A percentile compares a stretch with the other conserved stretches of the same genome.
These are phyloP conservation scores for Acridotheres tristis DNA, from an alignment of 2,797 vertebrate genomes.

Conservation along the genomic window DNA sequence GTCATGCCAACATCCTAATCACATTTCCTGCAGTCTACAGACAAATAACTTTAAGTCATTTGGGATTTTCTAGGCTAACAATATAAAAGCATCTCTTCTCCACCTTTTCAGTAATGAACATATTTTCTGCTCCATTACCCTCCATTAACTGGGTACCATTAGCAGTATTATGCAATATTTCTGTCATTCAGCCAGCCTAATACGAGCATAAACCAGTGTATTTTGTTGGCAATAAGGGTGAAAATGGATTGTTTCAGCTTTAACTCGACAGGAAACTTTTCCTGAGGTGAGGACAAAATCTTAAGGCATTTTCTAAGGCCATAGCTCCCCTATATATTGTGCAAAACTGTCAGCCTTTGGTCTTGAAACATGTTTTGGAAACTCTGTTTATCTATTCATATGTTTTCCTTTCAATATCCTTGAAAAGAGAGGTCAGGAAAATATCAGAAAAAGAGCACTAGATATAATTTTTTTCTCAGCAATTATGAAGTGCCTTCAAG, in stretches of 20 bases:
- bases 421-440: not conserved
- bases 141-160: slow-evolving; percentile 26
- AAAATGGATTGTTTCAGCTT: not conserved
- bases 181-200: not conserved
- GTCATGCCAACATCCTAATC: not conserved
- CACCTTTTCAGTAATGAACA: slow-evolving; percentile 28
- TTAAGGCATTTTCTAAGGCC: not conserved
- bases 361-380: not conserved
- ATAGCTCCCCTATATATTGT: not conserved
- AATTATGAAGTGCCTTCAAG: not conserved
- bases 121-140: slow-evolving; percentile 40
- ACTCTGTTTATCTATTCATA: not conserved
- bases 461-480: not conserved
- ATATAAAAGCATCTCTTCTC: slow-evolving; percentile 6
- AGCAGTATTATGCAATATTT: slow-evolving; percentile 9
- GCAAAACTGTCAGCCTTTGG: not conserved
- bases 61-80: not conserved
- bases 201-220: not conserved
- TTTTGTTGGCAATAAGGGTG: not conserved
- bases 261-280: not conserved
- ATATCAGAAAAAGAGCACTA: not conserved
- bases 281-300: not conserved
- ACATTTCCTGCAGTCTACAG: not conserved
- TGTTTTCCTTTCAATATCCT: not conserved
- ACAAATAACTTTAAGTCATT: not conserved